Evolutionary conservation across 1,140 invertebrate genomes (phyloP).

Genomic region (Ceratina calcarata): DNA sequence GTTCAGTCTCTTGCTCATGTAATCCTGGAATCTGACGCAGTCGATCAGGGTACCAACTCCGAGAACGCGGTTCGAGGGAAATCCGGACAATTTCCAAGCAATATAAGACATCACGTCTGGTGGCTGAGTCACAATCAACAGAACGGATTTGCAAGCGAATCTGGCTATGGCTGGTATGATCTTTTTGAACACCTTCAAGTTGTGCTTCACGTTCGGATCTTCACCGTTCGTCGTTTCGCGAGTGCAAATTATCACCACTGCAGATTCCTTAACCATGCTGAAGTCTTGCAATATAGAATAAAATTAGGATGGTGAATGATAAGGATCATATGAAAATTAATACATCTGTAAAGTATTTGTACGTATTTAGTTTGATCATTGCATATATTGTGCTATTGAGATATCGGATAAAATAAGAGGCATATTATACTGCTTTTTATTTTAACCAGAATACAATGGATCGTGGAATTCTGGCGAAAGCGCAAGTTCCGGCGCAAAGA

Average conservation of each 20-base stretch:
- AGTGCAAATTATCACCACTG: constrained; percentile 70
- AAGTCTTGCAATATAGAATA: constrained; percentile 60
- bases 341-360: too few relatives aligned
- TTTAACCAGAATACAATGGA: background rate
- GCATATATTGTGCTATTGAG: too few relatives aligned
- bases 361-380: too few relatives aligned
- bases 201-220: constrained; percentile 79
- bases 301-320: too few relatives aligned
- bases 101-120: constrained; percentile 85
- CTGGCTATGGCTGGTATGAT: constrained; percentile 82
- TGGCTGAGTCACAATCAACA: constrained; percentile 83
- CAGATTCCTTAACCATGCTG: constrained; percentile 70
- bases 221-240: constrained; percentile 57
- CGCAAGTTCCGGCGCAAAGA: background rate
- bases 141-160: constrained; percentile 81
- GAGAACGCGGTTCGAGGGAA: constrained; percentile 83
- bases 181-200: constrained; percentile 83
- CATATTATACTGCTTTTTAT: too few relatives aligned
- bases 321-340: too few relatives aligned
- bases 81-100: constrained; percentile 85
- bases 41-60: constrained; percentile 85
- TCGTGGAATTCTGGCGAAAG: background rate
- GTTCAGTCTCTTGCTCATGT: constrained; percentile 82
- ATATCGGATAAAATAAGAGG: too few relatives aligned
- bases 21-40: constrained; percentile 83